Evolutionary conservation across 2,888 invertebrate genomes (phyloP), one percentile per base, ranked within the genome.

Genomic region (Patella ulyssiponensis): DNA sequence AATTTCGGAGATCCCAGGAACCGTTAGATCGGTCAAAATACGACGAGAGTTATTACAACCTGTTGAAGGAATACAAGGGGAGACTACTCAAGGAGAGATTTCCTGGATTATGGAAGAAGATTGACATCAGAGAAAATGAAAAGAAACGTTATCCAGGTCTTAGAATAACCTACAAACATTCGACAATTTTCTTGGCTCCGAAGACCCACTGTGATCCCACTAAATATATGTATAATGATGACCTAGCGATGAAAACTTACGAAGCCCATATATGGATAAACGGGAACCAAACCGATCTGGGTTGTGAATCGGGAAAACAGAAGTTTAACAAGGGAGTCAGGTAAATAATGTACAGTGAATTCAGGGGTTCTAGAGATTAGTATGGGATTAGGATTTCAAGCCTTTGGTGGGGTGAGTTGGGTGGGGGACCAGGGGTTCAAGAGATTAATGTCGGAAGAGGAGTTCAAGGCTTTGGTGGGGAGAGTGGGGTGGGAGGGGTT

Each of bases 151-250:
- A 90, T 75, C 90, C 89, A 14, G 89, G 89, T 7, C 85, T 92
- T 56, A 80, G 91, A 51, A 90, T 92, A n/a, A 88, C 91, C 14
- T 90, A 91, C 80, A 86, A 89, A 20, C 89, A 91, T 83, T 92
- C 92, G 20, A 90, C 90, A 15, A 92, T 92, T 71, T 92, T 92
- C 80, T 86, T 91, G 58, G 90, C 92, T 3, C 91, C 92, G 4
- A 91, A 90, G 82, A 88, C 91, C 23, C 90, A 92, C 84, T 92
- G 92, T 84, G 92, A 92, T 79, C 91, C 92, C 4, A 92, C 90
- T 78, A 85, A 88, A 44, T 92, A 92, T 79, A 89, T 91, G 78
- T 92, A 91, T 82, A 89, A 92, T 83, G 92, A 92, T 78, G 86
- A 92, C 80, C 83, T 92, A 44, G 90, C 88, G 17, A 82, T 86